Conservation (phyloP, 1,140 invertebrate species). For the Zeugodacus cucurbitae region DNA sequence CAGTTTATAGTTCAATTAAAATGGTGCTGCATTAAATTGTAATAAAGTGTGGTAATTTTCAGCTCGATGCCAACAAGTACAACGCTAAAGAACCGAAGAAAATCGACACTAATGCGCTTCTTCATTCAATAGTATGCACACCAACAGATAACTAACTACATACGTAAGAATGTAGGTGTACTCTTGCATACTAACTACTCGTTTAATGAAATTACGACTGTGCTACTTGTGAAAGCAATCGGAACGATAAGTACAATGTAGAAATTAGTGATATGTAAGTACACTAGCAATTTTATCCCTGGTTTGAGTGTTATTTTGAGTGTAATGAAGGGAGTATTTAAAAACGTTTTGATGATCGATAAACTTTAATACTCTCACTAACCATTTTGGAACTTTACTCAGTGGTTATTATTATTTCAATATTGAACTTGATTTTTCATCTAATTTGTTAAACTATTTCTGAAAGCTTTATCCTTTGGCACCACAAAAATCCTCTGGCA, state of each 20-base stretch:
- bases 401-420: too few relatives aligned
- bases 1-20: constrained; percentile 15
- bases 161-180: not conserved
- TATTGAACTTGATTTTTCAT: too few relatives aligned
- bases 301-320: not conserved
- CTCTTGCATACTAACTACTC: not conserved
- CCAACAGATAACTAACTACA: not conserved
- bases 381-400: not conserved
- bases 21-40: not conserved
- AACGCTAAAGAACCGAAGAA: not conserved
- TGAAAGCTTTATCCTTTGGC: too few relatives aligned
- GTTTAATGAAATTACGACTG: not conserved
- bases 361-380: not conserved
- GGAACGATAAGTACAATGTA: not conserved
- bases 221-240: not conserved
- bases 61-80: not conserved
- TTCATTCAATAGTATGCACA: not conserved
- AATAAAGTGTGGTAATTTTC: constrained; percentile 16
- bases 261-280: too few relatives aligned
- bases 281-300: too few relatives aligned
- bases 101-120: not conserved
- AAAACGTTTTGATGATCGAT: not conserved
- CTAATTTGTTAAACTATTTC: too few relatives aligned
- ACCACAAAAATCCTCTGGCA: too few relatives aligned
- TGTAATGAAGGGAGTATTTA: not conserved